Base-by-base conservation (phyloP, 1,140 invertebrate species). In the Schlechtendalia chinensis region DNA sequence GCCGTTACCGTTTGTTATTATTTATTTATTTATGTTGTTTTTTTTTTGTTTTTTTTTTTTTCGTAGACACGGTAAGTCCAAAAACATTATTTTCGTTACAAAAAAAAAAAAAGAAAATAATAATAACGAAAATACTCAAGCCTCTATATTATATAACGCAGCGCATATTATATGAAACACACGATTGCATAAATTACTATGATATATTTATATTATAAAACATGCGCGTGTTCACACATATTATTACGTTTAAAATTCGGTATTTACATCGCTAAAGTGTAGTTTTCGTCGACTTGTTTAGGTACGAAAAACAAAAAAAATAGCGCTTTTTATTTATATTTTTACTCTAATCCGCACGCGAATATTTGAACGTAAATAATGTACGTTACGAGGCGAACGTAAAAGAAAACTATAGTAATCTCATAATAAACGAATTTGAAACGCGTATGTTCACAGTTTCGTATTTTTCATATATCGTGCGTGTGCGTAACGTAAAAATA, bases 131-230 rank as follows among this genome's bases (percentile, higher is more conserved):
- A 5, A n/a, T 45, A 45, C 19, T 39, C 32, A 22, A 45, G 6
- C 32, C 29, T 2, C 39, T 50, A 24, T 24, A 59, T 59, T 59
- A 3, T 59, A 59, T 59, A 59, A 12, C 32, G 32, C 3, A 8
- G 32, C 22, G n/a, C 10, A 24, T 24, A 24, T 17, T 19, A 16
- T 47, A 47, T n/a, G n/a, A 47, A 24, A 67, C 14, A 50, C 67
- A 22, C 67, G 29, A 69, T 69, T 50, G 39, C 67, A 69, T 69
- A 69, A 69, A 50, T 69, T 50, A 69, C 14, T 50, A 69, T 50
- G 14, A 24, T 69, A 69, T 24, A 22, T 69, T 5, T 16, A 47
- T 6, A 47, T 69, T 69, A 16, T 69, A n/a, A 5, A 47, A 39
- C 8, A 69, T 39, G 1, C 22, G 39, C 19, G 65, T 69, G 39